Evolutionary conservation across 2,888 invertebrate genomes (phyloP).

Genomic region (Aleiodes alternator): DNA sequence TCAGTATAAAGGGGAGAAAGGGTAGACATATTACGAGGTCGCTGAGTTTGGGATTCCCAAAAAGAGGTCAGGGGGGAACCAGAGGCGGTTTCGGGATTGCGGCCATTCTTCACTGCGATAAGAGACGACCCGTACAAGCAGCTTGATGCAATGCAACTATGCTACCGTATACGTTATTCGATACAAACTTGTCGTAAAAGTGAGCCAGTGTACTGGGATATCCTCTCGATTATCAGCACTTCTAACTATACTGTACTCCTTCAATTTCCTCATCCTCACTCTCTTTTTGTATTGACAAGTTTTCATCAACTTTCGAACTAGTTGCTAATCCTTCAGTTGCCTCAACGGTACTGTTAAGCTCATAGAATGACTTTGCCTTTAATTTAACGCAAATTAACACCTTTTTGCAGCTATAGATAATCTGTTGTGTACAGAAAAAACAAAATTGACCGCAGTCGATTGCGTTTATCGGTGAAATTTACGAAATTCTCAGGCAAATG

Average conservation of each 20-base stretch:
- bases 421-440: too few relatives aligned
- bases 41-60: conserved; percentile 53
- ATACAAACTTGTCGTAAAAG: conserved; percentile 4
- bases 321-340: background rate
- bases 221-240: background rate
- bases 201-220: background rate
- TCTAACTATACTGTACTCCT: background rate
- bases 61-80: conserved; percentile 59
- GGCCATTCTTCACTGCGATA: conserved; percentile 63
- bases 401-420: too few relatives aligned
- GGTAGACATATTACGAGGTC: conserved; percentile 54
- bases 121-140: conserved; percentile 56
- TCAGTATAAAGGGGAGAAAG: conserved; percentile 8
- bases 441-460: too few relatives aligned
- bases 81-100: conserved; percentile 58
- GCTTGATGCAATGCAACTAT: conserved; percentile 55
- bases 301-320: background rate
- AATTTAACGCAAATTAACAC: background rate
- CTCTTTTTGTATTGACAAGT: conserved; percentile 28
- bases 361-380: background rate
- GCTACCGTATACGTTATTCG: conserved; percentile 2
- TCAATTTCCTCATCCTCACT: background rate
- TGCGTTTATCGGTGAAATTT: too few relatives aligned
- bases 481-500: too few relatives aligned
- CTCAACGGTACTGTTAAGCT: too few relatives aligned